These are phyloP conservation scores for Acomys russatus DNA, from an alignment of 2,797 vertebrate genomes.

Conservation along the genomic window DNA sequence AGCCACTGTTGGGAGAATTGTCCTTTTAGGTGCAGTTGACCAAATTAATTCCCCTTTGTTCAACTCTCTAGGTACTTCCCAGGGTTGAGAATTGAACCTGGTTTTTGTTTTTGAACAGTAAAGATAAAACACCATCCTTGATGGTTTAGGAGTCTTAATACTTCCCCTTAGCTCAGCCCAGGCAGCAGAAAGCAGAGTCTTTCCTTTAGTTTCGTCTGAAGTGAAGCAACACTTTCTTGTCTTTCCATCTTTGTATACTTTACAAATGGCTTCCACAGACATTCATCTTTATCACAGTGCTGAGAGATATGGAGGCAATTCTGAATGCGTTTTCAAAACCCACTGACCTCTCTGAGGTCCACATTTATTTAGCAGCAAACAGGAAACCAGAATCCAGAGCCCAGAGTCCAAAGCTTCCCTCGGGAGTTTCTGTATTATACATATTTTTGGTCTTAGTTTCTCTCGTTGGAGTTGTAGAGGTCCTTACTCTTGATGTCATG, in stretches of 20 bases:
- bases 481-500: not conserved
- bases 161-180: not conserved
- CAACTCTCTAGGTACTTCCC: conserved; percentile 34
- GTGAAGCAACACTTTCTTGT: not conserved
- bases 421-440: not conserved
- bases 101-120: conserved; percentile 31
- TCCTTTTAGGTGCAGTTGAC: not conserved
- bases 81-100: conserved; percentile 41
- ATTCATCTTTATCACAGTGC: not conserved
- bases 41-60: conserved; percentile 27
- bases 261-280: conserved; percentile 6
- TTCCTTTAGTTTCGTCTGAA: not conserved
- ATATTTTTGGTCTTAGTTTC: not conserved
- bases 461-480: accelerated
- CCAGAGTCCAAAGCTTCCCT: not conserved
- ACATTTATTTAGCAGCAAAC: not conserved
- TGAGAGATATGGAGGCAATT: not conserved
- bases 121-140: not conserved
- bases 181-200: not conserved
- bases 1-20: not conserved
- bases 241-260: not conserved
- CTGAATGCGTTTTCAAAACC: not conserved
- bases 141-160: not conserved
- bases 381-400: not conserved
- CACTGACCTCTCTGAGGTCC: not conserved